Evolutionary conservation across 2,113 vertebrate species (phyloP).

Genomic region (Oryzias woworae): DNA sequence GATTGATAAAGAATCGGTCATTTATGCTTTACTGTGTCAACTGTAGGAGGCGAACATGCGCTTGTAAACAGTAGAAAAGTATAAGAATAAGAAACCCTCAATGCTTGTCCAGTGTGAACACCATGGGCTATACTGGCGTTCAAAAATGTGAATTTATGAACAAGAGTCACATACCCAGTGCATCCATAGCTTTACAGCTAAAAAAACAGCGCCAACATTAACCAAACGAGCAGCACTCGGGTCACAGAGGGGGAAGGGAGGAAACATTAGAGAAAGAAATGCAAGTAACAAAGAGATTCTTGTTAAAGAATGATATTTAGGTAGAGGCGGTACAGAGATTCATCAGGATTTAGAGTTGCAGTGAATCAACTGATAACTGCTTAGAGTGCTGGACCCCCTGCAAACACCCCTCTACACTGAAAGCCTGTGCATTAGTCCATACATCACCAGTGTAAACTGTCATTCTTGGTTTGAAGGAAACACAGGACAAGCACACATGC

Average conservation of each 20-base stretch:
- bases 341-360: conserved; percentile 69
- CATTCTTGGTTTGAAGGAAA: conserved; percentile 50
- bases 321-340: conserved; percentile 71
- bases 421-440: conserved; percentile 70
- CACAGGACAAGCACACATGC: conserved; percentile 68
- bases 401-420: conserved; percentile 66
- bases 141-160: no score
- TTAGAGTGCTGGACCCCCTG: conserved; percentile 66
- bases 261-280: conserved; percentile 45
- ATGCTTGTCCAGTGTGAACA: no score
- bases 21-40: conserved; percentile 32
- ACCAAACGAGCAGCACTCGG: conserved; percentile 59
- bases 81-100: no score
- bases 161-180: no score
- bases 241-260: conserved; percentile 47
- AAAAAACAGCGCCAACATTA: conserved; percentile 49
- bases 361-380: conserved; percentile 72
- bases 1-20: conserved; percentile 30
- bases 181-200: conserved; percentile 3
- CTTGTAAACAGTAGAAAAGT: no score
- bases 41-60: no score
- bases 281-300: conserved; percentile 63
- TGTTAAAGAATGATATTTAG: conserved; percentile 77
- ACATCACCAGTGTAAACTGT: conserved; percentile 72
- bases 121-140: no score